These are phyloP conservation scores for Seriola dumerili DNA, from an alignment of 2,113 vertebrate species.

Conservation along the genomic window DNA sequence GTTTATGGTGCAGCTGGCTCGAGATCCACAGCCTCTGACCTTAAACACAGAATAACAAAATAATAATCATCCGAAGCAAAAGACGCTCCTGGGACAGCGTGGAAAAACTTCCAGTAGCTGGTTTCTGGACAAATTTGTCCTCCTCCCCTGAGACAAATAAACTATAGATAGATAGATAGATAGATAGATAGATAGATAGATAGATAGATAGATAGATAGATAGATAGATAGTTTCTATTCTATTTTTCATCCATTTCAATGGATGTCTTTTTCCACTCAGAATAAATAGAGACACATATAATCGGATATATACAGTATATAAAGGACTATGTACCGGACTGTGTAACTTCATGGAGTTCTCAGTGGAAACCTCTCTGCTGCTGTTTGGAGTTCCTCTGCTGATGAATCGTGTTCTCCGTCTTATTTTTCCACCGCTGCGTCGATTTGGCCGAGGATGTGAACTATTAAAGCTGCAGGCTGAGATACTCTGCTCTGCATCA, in stretches of 20 bases:
- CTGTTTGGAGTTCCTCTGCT: constrained; percentile 20
- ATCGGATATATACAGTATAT: no score
- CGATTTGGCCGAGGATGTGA: constrained; percentile 30
- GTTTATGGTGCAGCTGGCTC: neutral
- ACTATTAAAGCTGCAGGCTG: constrained; percentile 7
- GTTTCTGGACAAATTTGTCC: constrained; percentile 48
- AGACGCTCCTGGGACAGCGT: constrained; percentile 37
- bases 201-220: neutral
- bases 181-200: neutral
- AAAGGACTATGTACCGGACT: no score
- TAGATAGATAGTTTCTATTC: neutral
- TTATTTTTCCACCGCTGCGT: constrained; percentile 40
- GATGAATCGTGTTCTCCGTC: constrained; percentile 29
- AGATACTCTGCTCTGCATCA: constrained; percentile 68
- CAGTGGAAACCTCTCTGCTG: neutral
- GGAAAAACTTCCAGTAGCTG: constrained; percentile 66
- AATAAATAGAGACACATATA: neutral
- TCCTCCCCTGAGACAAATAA: constrained; percentile 33
- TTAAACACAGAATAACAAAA: neutral
- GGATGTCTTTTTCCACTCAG: no score
- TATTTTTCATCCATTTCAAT: neutral
- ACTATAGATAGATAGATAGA: constrained; percentile 4
- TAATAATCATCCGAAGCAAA: neutral
- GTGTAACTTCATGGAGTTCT: no score
- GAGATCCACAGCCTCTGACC: neutral